Conservation (phyloP, 2,888 invertebrate species). For the Aporophyla lueneburgensis region DNA sequence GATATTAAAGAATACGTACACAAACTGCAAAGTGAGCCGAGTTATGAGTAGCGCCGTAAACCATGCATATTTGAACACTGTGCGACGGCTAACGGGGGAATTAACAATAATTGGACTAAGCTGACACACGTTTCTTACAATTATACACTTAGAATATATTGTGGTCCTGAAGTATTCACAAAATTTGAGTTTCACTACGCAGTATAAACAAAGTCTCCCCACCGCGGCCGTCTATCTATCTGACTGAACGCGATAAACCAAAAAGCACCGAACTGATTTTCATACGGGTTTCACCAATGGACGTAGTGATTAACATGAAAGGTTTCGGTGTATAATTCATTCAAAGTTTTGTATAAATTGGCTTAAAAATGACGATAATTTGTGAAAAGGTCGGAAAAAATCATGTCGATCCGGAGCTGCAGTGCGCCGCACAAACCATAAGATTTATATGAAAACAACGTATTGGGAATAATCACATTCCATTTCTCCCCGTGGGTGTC, state of each 20-base stretch:
- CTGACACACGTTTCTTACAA: not conserved
- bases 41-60: not conserved
- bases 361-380: not conserved
- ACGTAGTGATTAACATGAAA: too few relatives aligned
- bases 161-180: not conserved
- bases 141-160: not conserved
- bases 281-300: too few relatives aligned
- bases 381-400: not conserved
- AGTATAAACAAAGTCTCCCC: not conserved
- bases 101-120: not conserved
- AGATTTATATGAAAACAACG: not conserved
- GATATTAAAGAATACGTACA: not conserved
- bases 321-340: not conserved
- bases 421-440: not conserved
- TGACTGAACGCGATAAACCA: too few relatives aligned
- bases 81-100: too few relatives aligned
- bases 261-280: too few relatives aligned
- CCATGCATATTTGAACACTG: constrained; percentile 6
- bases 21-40: not conserved
- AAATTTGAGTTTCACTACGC: not conserved
- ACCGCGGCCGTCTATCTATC: not conserved
- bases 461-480: too few relatives aligned
- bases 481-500: too few relatives aligned
- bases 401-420: not conserved
- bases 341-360: not conserved